Percentiles rank a stretch among this genome's conserved stretches.
These are phyloP conservation scores for Punctoribates punctum DNA, from an alignment of 2,888 invertebrate genomes.

Conservation along the genomic window DNA sequence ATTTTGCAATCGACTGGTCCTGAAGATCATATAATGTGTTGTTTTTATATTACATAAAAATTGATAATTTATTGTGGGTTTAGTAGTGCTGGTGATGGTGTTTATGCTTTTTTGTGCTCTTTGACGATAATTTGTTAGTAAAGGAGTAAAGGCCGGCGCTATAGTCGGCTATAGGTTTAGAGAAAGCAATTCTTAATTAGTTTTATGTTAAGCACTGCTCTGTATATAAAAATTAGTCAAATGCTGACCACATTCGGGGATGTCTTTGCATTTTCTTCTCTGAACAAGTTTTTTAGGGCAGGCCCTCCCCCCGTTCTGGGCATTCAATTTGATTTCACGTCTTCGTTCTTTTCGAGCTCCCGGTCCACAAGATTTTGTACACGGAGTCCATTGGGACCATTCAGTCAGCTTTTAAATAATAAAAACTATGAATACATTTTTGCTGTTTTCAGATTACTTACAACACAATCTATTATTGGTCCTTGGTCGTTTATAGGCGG, in stretches of 20 bases:
- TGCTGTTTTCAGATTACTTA: background rate
- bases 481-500: conserved; percentile 49
- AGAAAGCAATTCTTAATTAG: background rate
- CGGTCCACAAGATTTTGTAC: conserved; percentile 72
- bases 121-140: conserved; percentile 31
- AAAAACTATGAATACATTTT: background rate
- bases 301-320: conserved; percentile 63
- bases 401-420: conserved; percentile 58
- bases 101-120: conserved; percentile 38
- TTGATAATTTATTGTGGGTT: background rate
- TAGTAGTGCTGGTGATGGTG: conserved; percentile 36
- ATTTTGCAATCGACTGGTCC: conserved; percentile 43
- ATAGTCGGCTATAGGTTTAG: conserved; percentile 4
- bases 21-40: background rate
- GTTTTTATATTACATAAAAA: conserved; percentile 3
- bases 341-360: conserved; percentile 65
- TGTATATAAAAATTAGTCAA: conserved; percentile 26
- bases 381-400: conserved; percentile 80
- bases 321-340: conserved; percentile 61
- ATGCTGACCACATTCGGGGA: conserved; percentile 47
- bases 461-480: conserved; percentile 55
- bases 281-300: conserved; percentile 63
- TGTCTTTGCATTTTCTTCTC: conserved; percentile 60
- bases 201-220: conserved; percentile 14
- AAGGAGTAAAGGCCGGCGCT: background rate